Evolutionary conservation across 2,113 vertebrate genomes (phyloP).

Genomic region (Oryzias melastigma): DNA sequence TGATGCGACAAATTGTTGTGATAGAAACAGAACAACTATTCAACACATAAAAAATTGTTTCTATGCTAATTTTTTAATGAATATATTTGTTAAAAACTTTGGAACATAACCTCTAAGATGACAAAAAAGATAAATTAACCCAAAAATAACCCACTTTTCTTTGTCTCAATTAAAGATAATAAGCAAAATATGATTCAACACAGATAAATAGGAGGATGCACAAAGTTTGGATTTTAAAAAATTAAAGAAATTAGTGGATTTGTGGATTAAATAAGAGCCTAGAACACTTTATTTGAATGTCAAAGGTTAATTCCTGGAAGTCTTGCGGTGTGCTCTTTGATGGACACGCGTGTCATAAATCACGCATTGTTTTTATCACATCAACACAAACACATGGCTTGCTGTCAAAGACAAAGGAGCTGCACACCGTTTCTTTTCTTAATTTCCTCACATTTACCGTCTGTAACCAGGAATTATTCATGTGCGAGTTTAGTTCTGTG

Average conservation of each 20-base stretch:
- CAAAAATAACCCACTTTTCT: not conserved
- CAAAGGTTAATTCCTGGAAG: not conserved
- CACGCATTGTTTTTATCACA: slow-evolving; percentile 22
- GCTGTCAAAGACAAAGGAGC: slow-evolving; percentile 49
- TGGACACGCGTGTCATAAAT: not conserved
- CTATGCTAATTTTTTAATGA: no score
- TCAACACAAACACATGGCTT: slow-evolving; percentile 46
- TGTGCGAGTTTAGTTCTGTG: slow-evolving; percentile 3
- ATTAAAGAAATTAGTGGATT: not conserved
- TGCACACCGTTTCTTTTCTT: slow-evolving; percentile 6
- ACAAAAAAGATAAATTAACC: no score
- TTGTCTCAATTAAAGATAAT: not conserved
- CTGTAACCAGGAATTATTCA: slow-evolving; percentile 2
- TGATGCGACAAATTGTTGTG: no score
- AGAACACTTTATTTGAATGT: not conserved
- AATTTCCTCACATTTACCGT: not conserved
- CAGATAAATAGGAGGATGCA: not conserved
- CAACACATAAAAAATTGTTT: no score
- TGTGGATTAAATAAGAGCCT: not conserved
- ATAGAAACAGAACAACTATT: no score
- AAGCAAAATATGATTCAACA: not conserved
- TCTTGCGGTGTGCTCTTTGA: not conserved
- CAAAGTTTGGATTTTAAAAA: not conserved
- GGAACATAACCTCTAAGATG: no score
- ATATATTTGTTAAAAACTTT: no score